phyloP scores from a whole-genome alignment of 1,140 invertebrate species.

The Zaprionus africanus region DNA sequence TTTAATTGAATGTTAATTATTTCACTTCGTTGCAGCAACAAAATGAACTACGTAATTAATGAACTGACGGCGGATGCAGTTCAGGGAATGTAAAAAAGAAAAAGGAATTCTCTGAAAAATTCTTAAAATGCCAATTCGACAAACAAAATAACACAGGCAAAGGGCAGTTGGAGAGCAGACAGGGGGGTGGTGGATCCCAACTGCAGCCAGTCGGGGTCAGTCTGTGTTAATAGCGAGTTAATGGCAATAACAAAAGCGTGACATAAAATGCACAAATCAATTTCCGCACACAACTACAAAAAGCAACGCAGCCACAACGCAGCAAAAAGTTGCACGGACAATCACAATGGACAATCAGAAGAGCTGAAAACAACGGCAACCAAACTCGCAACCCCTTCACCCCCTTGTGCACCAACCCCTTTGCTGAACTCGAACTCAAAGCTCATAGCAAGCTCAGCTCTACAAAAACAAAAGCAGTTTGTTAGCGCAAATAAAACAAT shows the following conservation, averaged over 20 bases:
- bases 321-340: slow-evolving; percentile 9
- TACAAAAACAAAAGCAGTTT: slow-evolving; percentile 50
- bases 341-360: slow-evolving; percentile 55
- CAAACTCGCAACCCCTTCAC: neutral
- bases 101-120: slow-evolving; percentile 27
- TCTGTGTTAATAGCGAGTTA: slow-evolving; percentile 50
- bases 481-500: slow-evolving; percentile 59
- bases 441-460: neutral
- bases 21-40: neutral
- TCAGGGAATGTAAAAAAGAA: neutral
- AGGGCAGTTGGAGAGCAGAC: neutral
- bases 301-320: neutral
- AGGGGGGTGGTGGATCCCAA: no score
- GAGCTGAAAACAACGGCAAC: slow-evolving; percentile 32
- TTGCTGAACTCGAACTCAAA: slow-evolving; percentile 8
- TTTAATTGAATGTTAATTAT: slow-evolving; percentile 41
- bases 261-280: slow-evolving; percentile 66
- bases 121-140: slow-evolving; percentile 40
- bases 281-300: slow-evolving; percentile 47
- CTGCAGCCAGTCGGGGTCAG: neutral
- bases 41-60: slow-evolving; percentile 35
- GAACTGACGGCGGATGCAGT: slow-evolving; percentile 21
- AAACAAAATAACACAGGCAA: slow-evolving; percentile 36
- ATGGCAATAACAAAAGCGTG: slow-evolving; percentile 57
- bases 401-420: no score